Conservation (phyloP, 2,888 invertebrate species). For the Macrophya annulata region DNA sequence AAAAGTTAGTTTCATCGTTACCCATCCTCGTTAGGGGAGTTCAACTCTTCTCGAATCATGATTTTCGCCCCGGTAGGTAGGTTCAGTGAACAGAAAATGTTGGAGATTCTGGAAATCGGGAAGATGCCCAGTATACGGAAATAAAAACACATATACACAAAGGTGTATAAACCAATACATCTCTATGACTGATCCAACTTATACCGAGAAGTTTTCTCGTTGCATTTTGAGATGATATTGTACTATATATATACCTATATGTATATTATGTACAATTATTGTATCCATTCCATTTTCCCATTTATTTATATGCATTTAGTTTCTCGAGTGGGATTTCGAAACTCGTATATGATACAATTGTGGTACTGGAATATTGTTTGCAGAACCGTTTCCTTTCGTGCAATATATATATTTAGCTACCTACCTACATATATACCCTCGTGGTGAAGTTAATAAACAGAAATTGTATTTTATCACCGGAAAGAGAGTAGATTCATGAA, state of each 20-base stretch:
- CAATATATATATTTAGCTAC: background rate
- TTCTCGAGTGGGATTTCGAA: constrained; percentile 18
- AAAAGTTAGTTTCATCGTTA: constrained; percentile 38
- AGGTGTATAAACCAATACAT: background rate
- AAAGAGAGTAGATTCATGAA: background rate
- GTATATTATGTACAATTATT: background rate
- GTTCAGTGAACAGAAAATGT: constrained; percentile 22
- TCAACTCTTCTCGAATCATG: constrained; percentile 14
- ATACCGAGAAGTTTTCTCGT: constrained; percentile 37
- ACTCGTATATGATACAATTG: background rate
- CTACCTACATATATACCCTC: background rate
- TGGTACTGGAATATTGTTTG: constrained; percentile 1
- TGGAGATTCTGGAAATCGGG: too few relatives aligned
- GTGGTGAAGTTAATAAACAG: constrained; percentile 24
- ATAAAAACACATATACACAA: background rate
- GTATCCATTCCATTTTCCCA: background rate
- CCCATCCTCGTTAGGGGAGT: constrained; percentile 19
- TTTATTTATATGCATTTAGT: constrained; percentile 35
- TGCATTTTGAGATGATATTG: constrained; percentile 20
- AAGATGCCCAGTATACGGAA: background rate
- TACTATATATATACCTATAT: too few relatives aligned
- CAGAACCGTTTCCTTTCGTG: constrained; percentile 13
- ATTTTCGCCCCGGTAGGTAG: background rate
- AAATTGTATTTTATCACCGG: constrained; percentile 31
- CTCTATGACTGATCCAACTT: too few relatives aligned